Evolutionary conservation across 1,140 invertebrate genomes (phyloP), one percentile per base, ranked within the genome.

Genomic region (Drosophila willistoni): DNA sequence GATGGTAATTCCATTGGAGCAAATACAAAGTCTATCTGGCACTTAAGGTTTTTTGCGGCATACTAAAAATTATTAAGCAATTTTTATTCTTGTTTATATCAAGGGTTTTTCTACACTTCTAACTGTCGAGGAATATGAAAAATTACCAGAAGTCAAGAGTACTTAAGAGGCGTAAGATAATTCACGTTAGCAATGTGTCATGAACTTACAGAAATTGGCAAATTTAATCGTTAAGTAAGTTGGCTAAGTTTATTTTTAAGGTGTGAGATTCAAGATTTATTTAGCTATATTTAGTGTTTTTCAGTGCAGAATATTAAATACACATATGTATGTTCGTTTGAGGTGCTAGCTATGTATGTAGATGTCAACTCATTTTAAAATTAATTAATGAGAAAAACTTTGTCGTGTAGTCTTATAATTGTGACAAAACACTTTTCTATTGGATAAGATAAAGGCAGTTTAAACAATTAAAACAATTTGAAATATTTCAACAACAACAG

Each of bases 401-500:
- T 10, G 17, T 62, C 22, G 17, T 62, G 41, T 42, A 44, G 34
- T 9, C 17, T 44, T 44, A 17, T 25, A 62, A 44, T 59, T 39
- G 56, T 59, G 56, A 59, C 56, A 59, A 19, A 51, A 36, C 33
- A 33, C 33, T 36, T 63, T 19, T 55, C 14, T 9, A 33, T 55
- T 65, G 44, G 63, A 65, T 65, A 65, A 65, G 63, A 65, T 65
- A 65, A 55, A 68, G 54, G 54, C 44, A 42, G 17, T 22, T 61
- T 68, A 60, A 41, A 42, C 59, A 62, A 68, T 68, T 68, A 47
- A 17, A 62, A 47, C 29, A 13, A 42, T 74, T 73, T 9, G 12
- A 36, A 63, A 72, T 22, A 22, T 22, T 22, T 71, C 12, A 14
- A 42, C 19, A 19, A 62, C n/a, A 61, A 17, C 12, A 61, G 19